These are phyloP conservation scores for Etheostoma spectabile DNA, from an alignment of 2,113 vertebrate genomes.

Conservation along the genomic window DNA sequence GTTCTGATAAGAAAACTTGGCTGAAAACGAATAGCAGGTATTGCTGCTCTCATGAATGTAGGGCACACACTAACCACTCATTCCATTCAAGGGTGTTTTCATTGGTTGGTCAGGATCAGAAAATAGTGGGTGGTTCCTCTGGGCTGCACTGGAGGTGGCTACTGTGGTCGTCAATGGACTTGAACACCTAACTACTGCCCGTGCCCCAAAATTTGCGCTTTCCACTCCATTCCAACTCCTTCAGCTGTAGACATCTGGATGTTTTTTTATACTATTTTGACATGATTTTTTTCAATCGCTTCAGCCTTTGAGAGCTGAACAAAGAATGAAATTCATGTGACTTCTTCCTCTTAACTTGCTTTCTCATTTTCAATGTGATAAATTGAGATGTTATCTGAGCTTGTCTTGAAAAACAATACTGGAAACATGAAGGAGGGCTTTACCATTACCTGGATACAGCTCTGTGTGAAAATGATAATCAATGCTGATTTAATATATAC, in stretches of 20 bases:
- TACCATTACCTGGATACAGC: constrained; percentile 65
- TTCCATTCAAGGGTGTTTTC: constrained; percentile 68
- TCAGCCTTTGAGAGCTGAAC: constrained; percentile 63
- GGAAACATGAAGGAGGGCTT: constrained; percentile 78
- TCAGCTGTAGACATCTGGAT: constrained; percentile 80
- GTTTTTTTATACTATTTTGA: constrained; percentile 75
- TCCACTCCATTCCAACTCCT: constrained; percentile 56
- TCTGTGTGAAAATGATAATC: constrained; percentile 70
- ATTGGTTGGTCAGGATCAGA: constrained; percentile 56
- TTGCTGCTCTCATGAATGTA: constrained; percentile 81
- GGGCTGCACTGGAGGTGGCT: constrained; percentile 53
- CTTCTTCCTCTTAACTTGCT: constrained; percentile 55
- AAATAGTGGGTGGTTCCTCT: constrained; percentile 55
- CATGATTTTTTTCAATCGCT: constrained; percentile 68
- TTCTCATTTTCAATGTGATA: constrained; percentile 56
- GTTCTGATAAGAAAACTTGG: constrained; percentile 55
- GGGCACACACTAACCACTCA: constrained; percentile 68
- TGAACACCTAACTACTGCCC: constrained; percentile 53
- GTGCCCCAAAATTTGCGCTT: constrained; percentile 47
- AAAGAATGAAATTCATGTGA: constrained; percentile 64
- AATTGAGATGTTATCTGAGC: constrained; percentile 68
- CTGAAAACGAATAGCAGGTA: constrained; percentile 71
- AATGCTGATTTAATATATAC: constrained; percentile 80
- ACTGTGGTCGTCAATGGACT: constrained; percentile 54
- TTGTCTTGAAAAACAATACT: constrained; percentile 68